phyloP scores from a whole-genome alignment of 2,113 vertebrate genomes.

The Paradisaea rubra region DNA sequence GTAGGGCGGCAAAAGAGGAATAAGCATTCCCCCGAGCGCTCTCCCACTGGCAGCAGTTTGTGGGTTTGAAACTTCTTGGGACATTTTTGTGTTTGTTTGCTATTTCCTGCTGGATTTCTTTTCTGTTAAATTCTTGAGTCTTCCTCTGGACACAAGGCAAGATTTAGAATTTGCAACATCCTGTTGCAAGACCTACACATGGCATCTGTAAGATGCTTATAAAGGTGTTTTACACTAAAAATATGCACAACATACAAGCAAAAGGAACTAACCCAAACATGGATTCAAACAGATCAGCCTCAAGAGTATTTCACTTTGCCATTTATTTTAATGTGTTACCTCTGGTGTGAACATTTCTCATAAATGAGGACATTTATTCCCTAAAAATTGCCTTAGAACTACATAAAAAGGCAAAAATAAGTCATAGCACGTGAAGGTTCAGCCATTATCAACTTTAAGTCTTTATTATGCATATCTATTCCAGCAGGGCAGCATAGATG shows the following conservation, averaged over 20 bases:
- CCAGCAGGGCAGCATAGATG: background rate
- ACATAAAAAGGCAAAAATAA: background rate
- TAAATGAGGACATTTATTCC: background rate
- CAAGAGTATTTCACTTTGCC: background rate
- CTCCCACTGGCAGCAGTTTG: background rate
- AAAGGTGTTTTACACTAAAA: background rate
- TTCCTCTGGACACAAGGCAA: background rate
- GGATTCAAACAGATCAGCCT: background rate
- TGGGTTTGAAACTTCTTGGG: background rate
- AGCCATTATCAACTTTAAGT: background rate
- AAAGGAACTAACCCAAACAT: background rate
- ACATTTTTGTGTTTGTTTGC: background rate
- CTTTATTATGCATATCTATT: background rate
- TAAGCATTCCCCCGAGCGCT: background rate
- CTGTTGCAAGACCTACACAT: background rate
- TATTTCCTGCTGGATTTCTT: background rate
- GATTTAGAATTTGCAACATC: background rate
- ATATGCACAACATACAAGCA: background rate
- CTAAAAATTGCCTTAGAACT: background rate
- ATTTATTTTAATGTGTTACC: background rate
- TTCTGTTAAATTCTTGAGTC: rapidly evolving
- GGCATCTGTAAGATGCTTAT: background rate
- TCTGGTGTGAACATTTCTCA: background rate
- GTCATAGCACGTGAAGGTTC: background rate
- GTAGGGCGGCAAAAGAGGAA: background rate